Evolutionary conservation across 2,113 vertebrate species (phyloP), one percentile per base, ranked within the genome.

Genomic region (Tor tambroides): DNA sequence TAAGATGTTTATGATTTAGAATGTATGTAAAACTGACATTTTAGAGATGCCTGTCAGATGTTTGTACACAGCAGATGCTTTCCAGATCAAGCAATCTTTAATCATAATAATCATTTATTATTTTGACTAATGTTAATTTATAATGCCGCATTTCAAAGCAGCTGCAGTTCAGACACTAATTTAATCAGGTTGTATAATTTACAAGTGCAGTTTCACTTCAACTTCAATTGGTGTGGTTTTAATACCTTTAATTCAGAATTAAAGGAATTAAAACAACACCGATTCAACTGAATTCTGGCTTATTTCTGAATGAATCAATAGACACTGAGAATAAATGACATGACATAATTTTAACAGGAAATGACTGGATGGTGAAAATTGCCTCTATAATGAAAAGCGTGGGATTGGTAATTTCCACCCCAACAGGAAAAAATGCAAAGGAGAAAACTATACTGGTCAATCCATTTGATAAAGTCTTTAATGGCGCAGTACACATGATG

Each of bases 401-500:
- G n/a, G 19, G 3, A 32, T 17, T 9, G 28, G 14, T 32, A 3
- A 69, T 69, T 69, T 2, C 28, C 2, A 32, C 15, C 14, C 19
- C 14, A 67, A 8, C 6, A 69, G 3, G 23, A 74, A 41, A n/a
- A 41, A 4, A n/a, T 72, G 7, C 12, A 41, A 41, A 41, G 23
- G 43, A 43, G 38, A 74, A 26, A 26, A 12, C 0, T 15, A 41
- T 0, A 23, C 72, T 7, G 12, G 38, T 6, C 41, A 75, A 26
- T 46, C 9, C 21, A 46, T 75, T 26, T 46, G 11, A 59, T 59
- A 10, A 43, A 46, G 69, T 75, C 23, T 75, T 75, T 75, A 75
- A 75, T 75, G 72, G 41, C 2, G 72, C 72, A 75, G 23, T 26
- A 75, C 38, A 75, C 72, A 46, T 46, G 72, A 75, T 75, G 41